Base-by-base conservation (phyloP, 2,888 invertebrate species). In the Sarcophaga variegata region DNA sequence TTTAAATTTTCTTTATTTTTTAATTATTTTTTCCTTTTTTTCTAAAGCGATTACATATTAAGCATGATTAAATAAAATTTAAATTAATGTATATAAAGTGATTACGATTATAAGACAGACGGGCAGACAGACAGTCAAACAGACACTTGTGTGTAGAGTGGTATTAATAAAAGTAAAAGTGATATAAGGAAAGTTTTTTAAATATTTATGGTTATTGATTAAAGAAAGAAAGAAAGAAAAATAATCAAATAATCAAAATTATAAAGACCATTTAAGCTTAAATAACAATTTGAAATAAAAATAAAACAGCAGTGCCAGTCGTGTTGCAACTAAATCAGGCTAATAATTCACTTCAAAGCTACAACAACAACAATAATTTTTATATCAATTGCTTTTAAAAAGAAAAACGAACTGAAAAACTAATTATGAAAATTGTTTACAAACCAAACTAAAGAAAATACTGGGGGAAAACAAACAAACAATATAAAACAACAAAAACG, bases 381-480 rank as follows among this genome's bases (percentile, higher is more conserved):
- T 81, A 77, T 83, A 86, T 74, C 83, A 86, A 83, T 86, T 86
- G 83, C 45, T 63, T 70, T 82, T 70, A 66, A 63, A 70, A 64
- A 45, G 20, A 70, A 70, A 37, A 63, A 72, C 67, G 67, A 62
- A 83, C 72, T 72, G 66, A 80, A 82, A 76, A 76, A 72, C 72
- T 86, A 86, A 78, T 86, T 81, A 86, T 77, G 81, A 86, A 86
- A 83, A 86, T 80, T 79, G 71, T 76, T 49, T 75, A 75, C 82
- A 79, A 85, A 85, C 75, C 78, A 63, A 67, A 79, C 6, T 49
- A 77, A 76, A n/a, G 63, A 75, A 62, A 37, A 37, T 37, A 10
- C 37, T 37, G 37, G 37, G 37, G 37, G 37, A 37, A 47, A 69
- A 37, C 20, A 47, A 78, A 70, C 78, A 14, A 45, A 79, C 75